Conservation (phyloP, 2,113 vertebrate species). For the Perccottus glenii region DNA sequence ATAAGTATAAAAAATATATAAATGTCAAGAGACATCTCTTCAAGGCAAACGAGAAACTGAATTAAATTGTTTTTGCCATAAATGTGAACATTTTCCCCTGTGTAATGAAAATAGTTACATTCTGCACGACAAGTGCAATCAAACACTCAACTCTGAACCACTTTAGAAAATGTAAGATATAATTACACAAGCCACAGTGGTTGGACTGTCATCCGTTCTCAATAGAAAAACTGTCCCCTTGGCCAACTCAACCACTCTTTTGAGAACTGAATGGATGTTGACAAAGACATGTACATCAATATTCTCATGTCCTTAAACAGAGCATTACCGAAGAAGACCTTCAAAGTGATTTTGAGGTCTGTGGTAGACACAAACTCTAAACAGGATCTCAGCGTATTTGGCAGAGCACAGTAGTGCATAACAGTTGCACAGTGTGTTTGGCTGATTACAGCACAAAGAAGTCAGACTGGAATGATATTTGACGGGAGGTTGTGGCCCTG, state of each 20-base stretch:
- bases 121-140: constrained; percentile 75
- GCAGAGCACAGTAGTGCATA: constrained; percentile 42
- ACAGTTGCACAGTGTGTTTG: constrained; percentile 44
- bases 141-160: constrained; percentile 73
- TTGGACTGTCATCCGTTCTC: constrained; percentile 72
- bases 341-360: constrained; percentile 73
- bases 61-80: constrained; percentile 66
- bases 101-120: constrained; percentile 69
- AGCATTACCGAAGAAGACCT: constrained; percentile 65
- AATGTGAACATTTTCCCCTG: constrained; percentile 67
- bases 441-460: constrained; percentile 54
- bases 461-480: constrained; percentile 42
- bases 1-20: constrained; percentile 52
- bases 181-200: constrained; percentile 69
- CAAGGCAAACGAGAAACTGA: constrained; percentile 69
- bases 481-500: constrained; percentile 41
- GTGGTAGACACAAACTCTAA: constrained; percentile 71
- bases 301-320: constrained; percentile 63
- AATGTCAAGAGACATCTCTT: constrained; percentile 69
- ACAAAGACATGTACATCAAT: constrained; percentile 78
- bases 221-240: constrained; percentile 64
- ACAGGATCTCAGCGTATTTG: constrained; percentile 63
- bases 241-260: constrained; percentile 73
- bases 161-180: constrained; percentile 70
- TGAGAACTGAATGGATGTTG: constrained; percentile 69